Evolutionary conservation across 2,888 invertebrate species (phyloP), one percentile per base, ranked within the genome.

Genomic region (Mycalesis mineus): DNA sequence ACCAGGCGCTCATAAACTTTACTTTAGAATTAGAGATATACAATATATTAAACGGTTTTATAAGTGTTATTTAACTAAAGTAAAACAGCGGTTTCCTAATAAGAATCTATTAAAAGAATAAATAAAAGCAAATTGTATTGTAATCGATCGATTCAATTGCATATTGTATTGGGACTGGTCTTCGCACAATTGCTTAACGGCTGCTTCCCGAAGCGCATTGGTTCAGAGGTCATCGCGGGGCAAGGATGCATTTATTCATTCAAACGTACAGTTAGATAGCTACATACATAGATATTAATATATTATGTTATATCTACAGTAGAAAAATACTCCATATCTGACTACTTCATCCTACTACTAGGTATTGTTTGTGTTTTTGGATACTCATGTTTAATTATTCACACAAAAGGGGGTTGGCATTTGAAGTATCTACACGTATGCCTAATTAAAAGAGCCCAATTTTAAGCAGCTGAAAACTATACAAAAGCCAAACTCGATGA

Each of bases 151-250:
- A 80, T 80, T 80, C 77, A 80, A 75, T 78, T 77, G 74, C 64
- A 60, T 47, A 68, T 68, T 68, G 64, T 55, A 71, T 70, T 58
- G 64, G 60, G 82, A 84, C 82, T 77, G 73, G 82, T 81, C 77
- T 74, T 73, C 61, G 80, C 76, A 78, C 75, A 77, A 77, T 77
- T 73, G 74, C 70, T 69, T 70, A 78, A 78, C 80, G 76, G 77
- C 65, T 72, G 61, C 44, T 63, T 64, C 65, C 63, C 70, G 66
- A 68, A 73, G 72, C 60, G 68, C 70, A 73, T 66, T 67, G 83
- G 84, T 75, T 80, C 78, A 84, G 74, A 84, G 82, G 81, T 82
- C 79, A 79, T 62, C 62, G 67, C 65, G 68, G 68, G 57, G 60
- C 58, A 58, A 57, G 53, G 60, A 54, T 69, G 67, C 62, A 68